Percentiles rank a stretch among this genome's conserved stretches.
Evolutionary conservation across 2,888 invertebrate genomes (phyloP).

Genomic region (Dioctria rufipes): DNA sequence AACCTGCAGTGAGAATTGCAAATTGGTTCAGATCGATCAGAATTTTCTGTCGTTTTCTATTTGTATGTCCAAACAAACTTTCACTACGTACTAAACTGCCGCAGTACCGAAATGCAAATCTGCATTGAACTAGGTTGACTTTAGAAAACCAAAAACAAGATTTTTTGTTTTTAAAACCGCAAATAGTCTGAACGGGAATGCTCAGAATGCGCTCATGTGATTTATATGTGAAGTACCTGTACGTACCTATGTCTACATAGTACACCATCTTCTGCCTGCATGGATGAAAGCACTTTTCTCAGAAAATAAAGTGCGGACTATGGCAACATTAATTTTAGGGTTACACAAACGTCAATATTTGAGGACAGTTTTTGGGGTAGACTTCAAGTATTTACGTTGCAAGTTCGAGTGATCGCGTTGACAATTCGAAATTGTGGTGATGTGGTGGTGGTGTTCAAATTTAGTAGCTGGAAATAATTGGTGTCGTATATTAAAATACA

Average conservation of each 20-base stretch:
- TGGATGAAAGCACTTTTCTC: not conserved
- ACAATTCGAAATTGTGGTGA: too few species aligned
- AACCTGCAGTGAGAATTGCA: constrained; percentile 4
- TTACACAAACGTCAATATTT: constrained; percentile 12
- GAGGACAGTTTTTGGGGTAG: not conserved
- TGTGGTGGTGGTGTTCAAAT: too few species aligned
- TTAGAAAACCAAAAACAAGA: too few species aligned
- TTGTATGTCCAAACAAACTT: constrained; percentile 17
- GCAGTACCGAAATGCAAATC: constrained; percentile 15
- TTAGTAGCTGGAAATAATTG: too few species aligned
- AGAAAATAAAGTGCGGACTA: not conserved
- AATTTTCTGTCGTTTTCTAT: constrained; percentile 11
- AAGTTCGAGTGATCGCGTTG: too few species aligned
- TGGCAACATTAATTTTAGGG: not conserved
- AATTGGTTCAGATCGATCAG: constrained; percentile 9
- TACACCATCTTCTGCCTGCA: too few species aligned
- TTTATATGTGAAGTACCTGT: not conserved
- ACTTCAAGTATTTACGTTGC: too few species aligned
- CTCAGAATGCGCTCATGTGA: constrained; percentile 31
- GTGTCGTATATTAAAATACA: too few species aligned
- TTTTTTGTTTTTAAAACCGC: constrained; percentile 12
- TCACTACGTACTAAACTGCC: not conserved
- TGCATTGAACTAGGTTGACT: constrained; percentile 22
- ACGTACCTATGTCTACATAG: not conserved
- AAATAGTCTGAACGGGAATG: constrained; percentile 4